Base-by-base conservation (phyloP, 2,888 invertebrate species). In the Augochlorella aurata region DNA sequence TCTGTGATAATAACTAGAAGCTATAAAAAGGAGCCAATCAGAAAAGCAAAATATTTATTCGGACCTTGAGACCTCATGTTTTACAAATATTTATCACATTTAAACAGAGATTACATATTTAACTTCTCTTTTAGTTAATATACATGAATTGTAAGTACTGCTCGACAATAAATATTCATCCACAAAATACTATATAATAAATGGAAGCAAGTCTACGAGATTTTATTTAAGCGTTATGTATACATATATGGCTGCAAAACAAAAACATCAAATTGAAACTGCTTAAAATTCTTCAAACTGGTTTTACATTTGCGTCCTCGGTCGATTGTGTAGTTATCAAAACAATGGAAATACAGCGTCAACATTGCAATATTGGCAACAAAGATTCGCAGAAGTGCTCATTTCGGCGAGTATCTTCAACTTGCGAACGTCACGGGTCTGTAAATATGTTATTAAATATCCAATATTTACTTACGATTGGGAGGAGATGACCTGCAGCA, bases 401-500 rank as follows among this genome's bases (percentile, higher is more conserved):
- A 24, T 63, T 29, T 12, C 44, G 0, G 3, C 16, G 14, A 63
- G 2, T 50, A 16, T 16, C 1, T 10, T 63, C 24, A 18, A 8
- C 16, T 61, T 61, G 61, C 29, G 14, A 44, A 73, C 21, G 50
- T 72, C 63, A 73, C 38, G 5, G 18, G 7, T 16, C 9, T 4
- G 24, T 9, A 45, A 50, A 52, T 44, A 24, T 16, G 21, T 73
- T 69, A 68, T 54, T 45, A 50, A 58, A 24, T 24, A 58, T 14
- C 2, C 8, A 58, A 29, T 21, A 21, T 66, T 58, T 92, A 96
- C 96, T 95, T 95, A 96, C 96, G 96, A 95, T 81, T 95, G 95
- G 75, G 94, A 94, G 72, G 96, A 95, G 79, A 97, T 95, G 49
- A 95, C 95, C 90, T 95, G 95, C 79, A 97, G 93, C 87, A 97